Evolutionary conservation across 64 coral and sea anemone species (phyloP).

Genomic region (Pachyseris speciosa): DNA sequence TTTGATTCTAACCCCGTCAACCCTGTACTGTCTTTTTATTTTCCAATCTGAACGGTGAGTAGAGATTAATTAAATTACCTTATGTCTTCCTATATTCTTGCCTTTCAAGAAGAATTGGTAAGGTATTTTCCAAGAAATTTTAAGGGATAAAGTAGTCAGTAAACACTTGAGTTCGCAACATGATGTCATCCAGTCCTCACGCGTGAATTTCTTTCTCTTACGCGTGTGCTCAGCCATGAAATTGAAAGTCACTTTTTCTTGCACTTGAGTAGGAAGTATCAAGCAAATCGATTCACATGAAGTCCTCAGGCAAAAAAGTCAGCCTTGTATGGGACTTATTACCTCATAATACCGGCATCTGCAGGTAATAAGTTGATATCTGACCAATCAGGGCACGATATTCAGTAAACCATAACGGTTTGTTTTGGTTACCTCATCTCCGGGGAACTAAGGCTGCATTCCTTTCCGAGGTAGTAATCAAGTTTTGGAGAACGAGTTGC

Average conservation of each 20-base stretch:
- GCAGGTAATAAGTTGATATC: constrained; percentile 18
- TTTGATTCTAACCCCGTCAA: too few species aligned
- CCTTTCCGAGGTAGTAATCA: constrained; percentile 41
- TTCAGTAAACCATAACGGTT: constrained; percentile 11
- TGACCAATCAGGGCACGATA: constrained; percentile 26
- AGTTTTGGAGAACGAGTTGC: background rate
- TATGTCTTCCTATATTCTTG: too few species aligned
- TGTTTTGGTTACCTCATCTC: constrained; percentile 67
- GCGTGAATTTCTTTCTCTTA: background rate
- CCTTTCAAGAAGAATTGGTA: too few species aligned
- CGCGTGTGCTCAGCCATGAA: background rate
- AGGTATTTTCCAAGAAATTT: background rate
- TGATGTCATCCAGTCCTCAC: background rate
- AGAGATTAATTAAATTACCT: too few species aligned
- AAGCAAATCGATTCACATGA: constrained; percentile 20
- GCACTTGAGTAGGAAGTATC: background rate
- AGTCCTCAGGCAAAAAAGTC: background rate
- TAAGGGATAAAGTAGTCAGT: background rate
- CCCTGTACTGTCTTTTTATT: too few species aligned
- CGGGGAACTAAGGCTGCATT: constrained; percentile 44
- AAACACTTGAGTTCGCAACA: background rate
- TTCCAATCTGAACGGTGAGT: too few species aligned
- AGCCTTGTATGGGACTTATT: constrained; percentile 38
- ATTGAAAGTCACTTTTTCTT: constrained; percentile 4
- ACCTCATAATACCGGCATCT: constrained; percentile 63